Base-by-base conservation (phyloP, 2,113 vertebrate species). In the Anolis sagrei region DNA sequence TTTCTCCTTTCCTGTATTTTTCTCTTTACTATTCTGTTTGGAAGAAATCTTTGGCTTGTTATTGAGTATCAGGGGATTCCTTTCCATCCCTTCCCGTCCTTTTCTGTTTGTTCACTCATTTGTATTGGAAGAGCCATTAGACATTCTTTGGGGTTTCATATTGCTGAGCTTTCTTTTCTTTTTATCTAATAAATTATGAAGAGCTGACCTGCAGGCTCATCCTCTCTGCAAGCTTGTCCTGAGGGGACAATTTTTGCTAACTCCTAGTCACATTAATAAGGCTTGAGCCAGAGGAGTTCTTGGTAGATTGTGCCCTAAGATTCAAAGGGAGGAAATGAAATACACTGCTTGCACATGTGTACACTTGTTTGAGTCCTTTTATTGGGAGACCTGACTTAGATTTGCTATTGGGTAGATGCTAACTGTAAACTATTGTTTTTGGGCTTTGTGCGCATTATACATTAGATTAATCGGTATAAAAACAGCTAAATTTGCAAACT, bases 101-200 rank as follows among this genome's bases (percentile, higher is more conserved):
- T 4, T 44, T 32, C 3, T 2, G 27, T 72, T 93, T 88, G 49
- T 6, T 91, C 13, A 1, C 48, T 82, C 77, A 34, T 54, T 79
- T 6, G 1, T 75, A 90, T 88, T 89, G 36, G 5, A 54, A 89
- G 82, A 78, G 61, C 74, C 10, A 21, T 88, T 88, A 74, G 83
- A 81, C 87, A 88, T 76, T 21, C 23, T 85, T 36, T 62, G 32
- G 79, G 62, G 21, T 84, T 89, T 82, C 80, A 0, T 88, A 36
- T 88, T 90, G 82, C 84, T 36, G 4, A 87, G 32, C 1, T 62
- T 9, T 49, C 19, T 87, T 48, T 69, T 85, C 83, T 29, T 19
- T 88, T 87, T 81, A 79, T 81, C 10, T 66, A 88, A 78, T 87
- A 29, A 0, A 1, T 78, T 93, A 81, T 62, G 10, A 87, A 88